Base-by-base conservation (phyloP, 2,888 invertebrate species). In the Pharmacophagus antenor region DNA sequence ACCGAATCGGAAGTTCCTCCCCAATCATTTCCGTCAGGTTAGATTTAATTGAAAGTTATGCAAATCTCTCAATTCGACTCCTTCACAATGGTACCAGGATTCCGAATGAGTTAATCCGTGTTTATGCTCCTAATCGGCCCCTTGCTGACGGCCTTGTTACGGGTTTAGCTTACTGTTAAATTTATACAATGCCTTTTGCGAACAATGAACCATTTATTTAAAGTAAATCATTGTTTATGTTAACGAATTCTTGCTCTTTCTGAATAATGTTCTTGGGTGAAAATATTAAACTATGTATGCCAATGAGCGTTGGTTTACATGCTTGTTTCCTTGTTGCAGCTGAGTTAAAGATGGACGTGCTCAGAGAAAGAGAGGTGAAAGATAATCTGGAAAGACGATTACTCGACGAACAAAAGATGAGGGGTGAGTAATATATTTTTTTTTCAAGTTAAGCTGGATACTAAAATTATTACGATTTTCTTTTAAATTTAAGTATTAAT, bases 341-440 rank as follows among this genome's bases (percentile, higher is more conserved):
- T 81, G 98, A 98, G 92, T 92, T 98, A 72, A 98, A 98, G 91
- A 97, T 98, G 96, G 98, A 98, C 88, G 95, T 98, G 65, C 92
- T 98, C 68, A 93, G 97, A 76, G 98, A 98, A 90, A 92, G 97
- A 76, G 98, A 98, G 92, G 95, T 97, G 64, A 96, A 98, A 91
- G 98, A 98, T 90, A 97, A 95, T 78, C 88, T 98, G 77, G 98
- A 98, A 90, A 94, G 98, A 85, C 98, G 98, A 91, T 93, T 98
- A 65, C 92, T 95, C 71, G 98, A 98, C 80, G 98, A 98, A 88
- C 96, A 97, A 91, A 98, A 97, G 93, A 94, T 96, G 85, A 94
- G 97, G 94, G 96, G 98, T 98, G 90, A 94, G 96, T 93, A 49
- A 15, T 20, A 18, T 18, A 42, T 20, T 8, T 17, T 42, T 42